Evolutionary conservation across 2,797 vertebrate species (phyloP).

Genomic region (Mormyrops attenuatus): DNA sequence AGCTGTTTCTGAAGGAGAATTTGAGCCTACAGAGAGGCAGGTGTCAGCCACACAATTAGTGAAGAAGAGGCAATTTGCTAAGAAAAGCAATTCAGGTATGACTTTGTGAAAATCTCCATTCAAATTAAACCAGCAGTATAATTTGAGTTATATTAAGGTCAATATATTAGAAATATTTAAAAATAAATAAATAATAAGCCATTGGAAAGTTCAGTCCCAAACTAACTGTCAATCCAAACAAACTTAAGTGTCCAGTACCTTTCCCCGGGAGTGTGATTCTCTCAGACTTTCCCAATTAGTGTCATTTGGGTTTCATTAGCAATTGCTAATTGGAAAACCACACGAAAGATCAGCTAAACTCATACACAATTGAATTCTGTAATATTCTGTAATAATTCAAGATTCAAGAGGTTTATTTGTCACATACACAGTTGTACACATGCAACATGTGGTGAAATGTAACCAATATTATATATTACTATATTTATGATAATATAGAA

Average conservation of each 20-base stretch:
- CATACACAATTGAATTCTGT: background rate
- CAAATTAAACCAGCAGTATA: background rate
- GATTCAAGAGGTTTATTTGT: background rate
- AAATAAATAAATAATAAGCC: background rate
- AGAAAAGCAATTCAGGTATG: conserved; percentile 65
- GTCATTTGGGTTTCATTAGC: background rate
- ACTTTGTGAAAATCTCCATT: background rate
- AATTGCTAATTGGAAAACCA: background rate
- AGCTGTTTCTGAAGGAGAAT: conserved; percentile 63
- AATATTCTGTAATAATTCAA: background rate
- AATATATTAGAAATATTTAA: background rate
- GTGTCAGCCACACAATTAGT: conserved; percentile 56
- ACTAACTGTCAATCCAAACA: background rate
- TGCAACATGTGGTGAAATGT: too few relatives aligned
- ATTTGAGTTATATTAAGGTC: background rate
- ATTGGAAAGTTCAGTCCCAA: background rate
- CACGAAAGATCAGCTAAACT: background rate
- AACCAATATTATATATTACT: too few relatives aligned
- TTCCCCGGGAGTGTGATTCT: background rate
- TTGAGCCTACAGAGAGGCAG: conserved; percentile 53
- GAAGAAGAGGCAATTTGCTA: conserved; percentile 53
- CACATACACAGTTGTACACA: too few relatives aligned
- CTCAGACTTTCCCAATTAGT: background rate
- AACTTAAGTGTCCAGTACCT: background rate
- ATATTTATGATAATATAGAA: too few relatives aligned